These are phyloP conservation scores for Cinclus mexicanus DNA, from an alignment of 2,113 vertebrate genomes.

Conservation along the genomic window DNA sequence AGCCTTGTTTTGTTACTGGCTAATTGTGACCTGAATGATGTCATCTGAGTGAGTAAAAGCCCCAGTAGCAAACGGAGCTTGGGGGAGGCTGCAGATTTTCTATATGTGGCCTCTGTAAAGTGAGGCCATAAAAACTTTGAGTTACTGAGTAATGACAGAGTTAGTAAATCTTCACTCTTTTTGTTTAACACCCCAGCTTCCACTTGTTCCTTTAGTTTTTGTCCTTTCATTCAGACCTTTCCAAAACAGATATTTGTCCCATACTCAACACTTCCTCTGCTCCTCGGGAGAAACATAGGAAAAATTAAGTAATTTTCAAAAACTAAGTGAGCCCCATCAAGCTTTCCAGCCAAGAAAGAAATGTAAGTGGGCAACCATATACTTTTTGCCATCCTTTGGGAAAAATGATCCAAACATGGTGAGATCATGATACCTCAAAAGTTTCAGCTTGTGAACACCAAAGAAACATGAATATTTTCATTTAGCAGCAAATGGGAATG, in stretches of 20 bases:
- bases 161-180: not conserved
- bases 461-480: not conserved
- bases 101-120: not conserved
- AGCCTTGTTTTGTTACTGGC: not conserved
- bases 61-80: not conserved
- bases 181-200: not conserved
- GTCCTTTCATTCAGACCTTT: not conserved
- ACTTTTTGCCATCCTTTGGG: not conserved
- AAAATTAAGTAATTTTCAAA: not conserved
- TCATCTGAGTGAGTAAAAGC: not conserved
- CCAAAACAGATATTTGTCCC: not conserved
- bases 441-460: accelerated
- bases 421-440: accelerated
- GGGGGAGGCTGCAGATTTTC: not conserved
- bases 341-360: not conserved
- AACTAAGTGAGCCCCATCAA: not conserved
- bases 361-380: accelerated
- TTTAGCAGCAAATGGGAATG: not conserved
- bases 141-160: not conserved
- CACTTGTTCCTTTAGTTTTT: not conserved
- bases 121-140: not conserved
- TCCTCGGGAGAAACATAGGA: not conserved
- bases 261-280: not conserved
- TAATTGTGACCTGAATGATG: constrained; percentile 24
- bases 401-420: not conserved